Evolutionary conservation across 2,888 invertebrate species (phyloP).

Genomic region (Andrena marginata): DNA sequence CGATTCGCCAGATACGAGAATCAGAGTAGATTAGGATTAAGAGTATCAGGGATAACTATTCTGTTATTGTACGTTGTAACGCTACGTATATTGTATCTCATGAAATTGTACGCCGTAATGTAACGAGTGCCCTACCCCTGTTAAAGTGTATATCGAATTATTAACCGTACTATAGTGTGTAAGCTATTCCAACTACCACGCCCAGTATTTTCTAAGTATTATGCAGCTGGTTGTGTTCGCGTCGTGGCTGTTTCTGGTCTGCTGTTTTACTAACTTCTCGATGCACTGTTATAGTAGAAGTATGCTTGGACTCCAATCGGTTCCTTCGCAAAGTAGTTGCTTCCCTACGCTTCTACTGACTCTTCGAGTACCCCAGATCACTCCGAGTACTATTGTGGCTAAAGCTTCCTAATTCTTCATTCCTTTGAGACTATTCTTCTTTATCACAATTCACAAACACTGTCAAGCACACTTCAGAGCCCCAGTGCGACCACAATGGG

Average conservation of each 20-base stretch:
- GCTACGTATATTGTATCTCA: slow-evolving; percentile 67
- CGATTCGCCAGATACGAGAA: slow-evolving; percentile 31
- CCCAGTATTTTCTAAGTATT: slow-evolving; percentile 82
- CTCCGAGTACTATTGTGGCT: too few relatives aligned
- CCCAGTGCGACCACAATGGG: too few relatives aligned
- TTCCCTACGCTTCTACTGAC: too few relatives aligned
- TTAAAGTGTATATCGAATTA: slow-evolving; percentile 76
- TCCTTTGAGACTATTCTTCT: background rate
- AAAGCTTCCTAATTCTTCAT: too few relatives aligned
- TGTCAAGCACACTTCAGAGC: background rate
- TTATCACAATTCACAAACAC: background rate
- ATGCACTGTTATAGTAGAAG: background rate
- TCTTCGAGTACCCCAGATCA: too few relatives aligned
- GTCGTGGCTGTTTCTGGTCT: slow-evolving; percentile 48
- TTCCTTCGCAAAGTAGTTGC: too few relatives aligned
- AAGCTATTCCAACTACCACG: slow-evolving; percentile 79
- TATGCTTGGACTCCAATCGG: background rate
- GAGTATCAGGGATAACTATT: slow-evolving; percentile 54
- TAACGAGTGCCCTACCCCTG: slow-evolving; percentile 76
- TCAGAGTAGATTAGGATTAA: slow-evolving; percentile 53
- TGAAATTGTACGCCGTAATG: slow-evolving; percentile 68
- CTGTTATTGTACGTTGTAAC: slow-evolving; percentile 64
- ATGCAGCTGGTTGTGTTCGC: slow-evolving; percentile 59
- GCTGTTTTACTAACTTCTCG: slow-evolving; percentile 1
- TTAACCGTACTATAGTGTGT: slow-evolving; percentile 74